Evolutionary conservation across 2,797 vertebrate species (phyloP).

Genomic region (Hyperoplus lanceolatus): DNA sequence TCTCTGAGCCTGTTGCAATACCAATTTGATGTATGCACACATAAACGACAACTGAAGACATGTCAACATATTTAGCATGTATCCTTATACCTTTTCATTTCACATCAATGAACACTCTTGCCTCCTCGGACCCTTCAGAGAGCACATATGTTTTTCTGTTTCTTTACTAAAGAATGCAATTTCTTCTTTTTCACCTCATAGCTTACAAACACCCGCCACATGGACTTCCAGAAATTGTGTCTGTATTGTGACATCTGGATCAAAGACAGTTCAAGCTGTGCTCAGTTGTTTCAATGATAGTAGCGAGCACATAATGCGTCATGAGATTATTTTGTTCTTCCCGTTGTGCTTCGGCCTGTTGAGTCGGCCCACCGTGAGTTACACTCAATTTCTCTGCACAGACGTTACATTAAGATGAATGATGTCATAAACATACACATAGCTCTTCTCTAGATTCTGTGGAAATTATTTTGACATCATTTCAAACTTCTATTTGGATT

Average conservation of each 20-base stretch:
- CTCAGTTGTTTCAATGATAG: background rate
- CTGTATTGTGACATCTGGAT: background rate
- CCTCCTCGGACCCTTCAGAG: background rate
- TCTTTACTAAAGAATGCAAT: background rate
- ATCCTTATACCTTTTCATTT: background rate
- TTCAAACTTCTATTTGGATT: background rate
- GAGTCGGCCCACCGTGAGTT: no score
- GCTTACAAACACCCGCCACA: background rate
- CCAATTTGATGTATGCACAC: background rate
- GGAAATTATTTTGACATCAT: background rate
- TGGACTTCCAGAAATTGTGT: background rate
- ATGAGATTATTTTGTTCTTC: no score
- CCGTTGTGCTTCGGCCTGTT: no score
- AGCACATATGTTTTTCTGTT: slow-evolving; percentile 3
- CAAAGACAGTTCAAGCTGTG: background rate
- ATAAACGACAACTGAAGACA: background rate
- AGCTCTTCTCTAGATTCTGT: background rate
- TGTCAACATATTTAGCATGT: background rate
- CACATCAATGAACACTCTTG: background rate
- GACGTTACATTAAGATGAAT: background rate
- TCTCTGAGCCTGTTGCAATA: background rate
- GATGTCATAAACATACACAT: background rate
- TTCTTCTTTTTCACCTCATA: background rate
- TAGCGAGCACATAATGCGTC: no score
- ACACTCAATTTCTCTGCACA: no score